phyloP scores from a whole-genome alignment of 2,888 invertebrate genomes.

The Camptogramma bilineatum region DNA sequence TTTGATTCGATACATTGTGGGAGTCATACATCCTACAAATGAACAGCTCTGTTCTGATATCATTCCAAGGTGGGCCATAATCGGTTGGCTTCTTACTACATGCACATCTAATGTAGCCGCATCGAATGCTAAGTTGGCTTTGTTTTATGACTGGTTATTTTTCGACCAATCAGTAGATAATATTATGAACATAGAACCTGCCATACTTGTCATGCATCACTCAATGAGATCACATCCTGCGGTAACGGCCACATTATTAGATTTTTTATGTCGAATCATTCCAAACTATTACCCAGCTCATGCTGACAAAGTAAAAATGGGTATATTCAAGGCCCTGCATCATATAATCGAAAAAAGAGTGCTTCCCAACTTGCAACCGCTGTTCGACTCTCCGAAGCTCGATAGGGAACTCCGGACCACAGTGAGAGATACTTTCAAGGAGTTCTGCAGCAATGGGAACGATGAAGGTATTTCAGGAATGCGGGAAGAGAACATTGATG shows the following conservation, averaged over 20 bases:
- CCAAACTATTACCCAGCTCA: conserved; percentile 93
- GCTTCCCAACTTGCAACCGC: conserved; percentile 92
- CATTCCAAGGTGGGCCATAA: conserved; percentile 97
- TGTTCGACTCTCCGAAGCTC: conserved; percentile 95
- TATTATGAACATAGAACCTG: conserved; percentile 98
- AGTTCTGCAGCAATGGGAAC: conserved; percentile 90
- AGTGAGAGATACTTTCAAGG: conserved; percentile 95
- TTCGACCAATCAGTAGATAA: conserved; percentile 96
- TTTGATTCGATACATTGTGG: conserved; percentile 96
- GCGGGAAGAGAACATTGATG: conserved; percentile 75
- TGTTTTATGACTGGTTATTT: conserved; percentile 97
- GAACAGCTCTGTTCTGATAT: conserved; percentile 97
- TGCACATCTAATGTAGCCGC: conserved; percentile 95
- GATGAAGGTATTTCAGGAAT: conserved; percentile 81
- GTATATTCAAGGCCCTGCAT: conserved; percentile 92
- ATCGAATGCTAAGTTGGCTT: conserved; percentile 95
- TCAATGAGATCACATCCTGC: conserved; percentile 96
- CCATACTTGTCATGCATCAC: conserved; percentile 96
- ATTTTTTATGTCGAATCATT: conserved; percentile 96
- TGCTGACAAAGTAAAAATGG: conserved; percentile 91
- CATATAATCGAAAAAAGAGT: conserved; percentile 97
- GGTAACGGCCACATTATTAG: conserved; percentile 94
- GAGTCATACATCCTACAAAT: conserved; percentile 97
- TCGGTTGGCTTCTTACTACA: conserved; percentile 96
- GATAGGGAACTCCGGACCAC: conserved; percentile 93